Evolutionary conservation across 2,113 vertebrate genomes (phyloP).

Genomic region (Semnornis frantzii): DNA sequence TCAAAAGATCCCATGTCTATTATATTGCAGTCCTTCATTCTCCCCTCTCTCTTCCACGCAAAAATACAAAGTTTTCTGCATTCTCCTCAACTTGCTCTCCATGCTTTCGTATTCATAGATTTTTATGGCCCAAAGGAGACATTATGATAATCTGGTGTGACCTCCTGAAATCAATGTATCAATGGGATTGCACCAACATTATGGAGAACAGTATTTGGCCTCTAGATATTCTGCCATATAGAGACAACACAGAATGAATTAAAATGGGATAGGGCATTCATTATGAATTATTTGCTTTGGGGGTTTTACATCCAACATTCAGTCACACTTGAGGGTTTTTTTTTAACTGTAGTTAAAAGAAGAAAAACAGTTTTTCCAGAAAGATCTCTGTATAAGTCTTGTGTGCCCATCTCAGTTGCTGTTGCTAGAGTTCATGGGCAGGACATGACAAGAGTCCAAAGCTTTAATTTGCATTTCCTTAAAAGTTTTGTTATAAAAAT

Average conservation of each 20-base stretch:
- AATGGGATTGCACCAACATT: slow-evolving; percentile 46
- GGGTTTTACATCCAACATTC: neutral
- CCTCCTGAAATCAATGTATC: slow-evolving; percentile 62
- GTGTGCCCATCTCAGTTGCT: neutral
- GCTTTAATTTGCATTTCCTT: neutral
- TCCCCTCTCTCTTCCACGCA: neutral
- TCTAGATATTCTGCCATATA: slow-evolving; percentile 31
- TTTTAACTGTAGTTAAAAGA: slow-evolving; percentile 7
- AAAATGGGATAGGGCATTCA: slow-evolving; percentile 21
- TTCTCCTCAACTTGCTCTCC: slow-evolving; percentile 30
- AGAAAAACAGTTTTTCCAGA: slow-evolving; percentile 11
- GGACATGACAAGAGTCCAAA: neutral
- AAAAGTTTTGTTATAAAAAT: neutral
- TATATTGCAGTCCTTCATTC: neutral
- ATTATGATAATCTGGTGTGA: slow-evolving; percentile 65
- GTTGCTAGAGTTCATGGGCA: neutral
- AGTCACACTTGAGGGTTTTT: neutral
- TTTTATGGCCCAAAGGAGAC: slow-evolving; percentile 44
- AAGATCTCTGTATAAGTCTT: neutral
- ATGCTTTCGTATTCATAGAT: slow-evolving; percentile 63
- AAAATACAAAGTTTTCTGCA: slow-evolving; percentile 44
- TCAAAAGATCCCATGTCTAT: neutral
- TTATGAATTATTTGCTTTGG: slow-evolving; percentile 46
- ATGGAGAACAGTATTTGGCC: slow-evolving; percentile 46
- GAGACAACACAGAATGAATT: slow-evolving; percentile 39